Conservation (phyloP, 2,797 vertebrate species). For the Ataeniobius toweri region DNA sequence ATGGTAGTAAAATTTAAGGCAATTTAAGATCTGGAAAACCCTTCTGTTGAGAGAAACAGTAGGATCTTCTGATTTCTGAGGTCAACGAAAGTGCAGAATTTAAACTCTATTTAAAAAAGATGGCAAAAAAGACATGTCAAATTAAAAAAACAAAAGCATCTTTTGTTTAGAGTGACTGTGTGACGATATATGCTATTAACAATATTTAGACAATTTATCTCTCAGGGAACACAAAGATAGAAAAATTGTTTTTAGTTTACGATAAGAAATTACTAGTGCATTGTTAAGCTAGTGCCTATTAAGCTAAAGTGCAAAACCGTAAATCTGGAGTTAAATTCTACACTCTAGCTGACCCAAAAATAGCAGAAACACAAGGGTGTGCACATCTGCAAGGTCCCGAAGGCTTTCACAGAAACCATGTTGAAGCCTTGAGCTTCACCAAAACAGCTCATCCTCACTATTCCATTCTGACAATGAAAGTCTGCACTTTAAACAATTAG, state of each 20-base stretch:
- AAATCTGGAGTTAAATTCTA: not conserved
- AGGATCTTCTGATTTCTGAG: not conserved
- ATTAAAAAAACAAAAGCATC: not conserved
- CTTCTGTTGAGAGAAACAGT: not conserved
- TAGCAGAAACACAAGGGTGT: not conserved
- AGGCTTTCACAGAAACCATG: not conserved
- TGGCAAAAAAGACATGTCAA: not conserved
- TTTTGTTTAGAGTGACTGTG: not conserved
- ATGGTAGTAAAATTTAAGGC: not conserved
- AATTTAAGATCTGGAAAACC: not conserved
- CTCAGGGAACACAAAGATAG: not conserved
- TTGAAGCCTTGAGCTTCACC: not conserved
- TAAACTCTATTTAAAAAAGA: not conserved
- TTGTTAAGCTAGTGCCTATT: not conserved
- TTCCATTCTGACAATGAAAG: not conserved
- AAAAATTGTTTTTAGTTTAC: not conserved
- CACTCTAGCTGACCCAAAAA: not conserved
- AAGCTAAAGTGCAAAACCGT: not conserved
- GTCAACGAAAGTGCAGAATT: not conserved
- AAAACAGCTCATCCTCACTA: not conserved
- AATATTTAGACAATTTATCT: not conserved
- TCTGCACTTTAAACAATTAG: constrained; percentile 56
- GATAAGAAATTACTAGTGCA: not conserved
- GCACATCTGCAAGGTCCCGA: not conserved
- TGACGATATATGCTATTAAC: not conserved